phyloP scores from a whole-genome alignment of 2,113 vertebrate species.

The Grus americana region DNA sequence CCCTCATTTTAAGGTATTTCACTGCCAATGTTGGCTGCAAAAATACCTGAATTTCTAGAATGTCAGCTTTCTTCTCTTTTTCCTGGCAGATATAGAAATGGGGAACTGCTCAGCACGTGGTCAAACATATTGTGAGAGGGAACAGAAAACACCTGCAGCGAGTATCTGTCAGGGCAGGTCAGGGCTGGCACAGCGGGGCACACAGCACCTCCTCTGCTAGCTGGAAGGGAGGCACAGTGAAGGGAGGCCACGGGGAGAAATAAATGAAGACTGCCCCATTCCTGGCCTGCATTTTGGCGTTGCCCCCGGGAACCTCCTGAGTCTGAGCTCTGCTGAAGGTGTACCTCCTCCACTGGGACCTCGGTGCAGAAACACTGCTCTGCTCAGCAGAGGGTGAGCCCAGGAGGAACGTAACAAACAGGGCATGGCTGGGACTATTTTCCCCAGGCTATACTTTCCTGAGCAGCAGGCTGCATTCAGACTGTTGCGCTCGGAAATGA shows the following conservation, averaged over 20 bases:
- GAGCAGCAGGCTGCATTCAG: neutral
- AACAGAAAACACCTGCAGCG: neutral
- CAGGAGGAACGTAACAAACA: neutral
- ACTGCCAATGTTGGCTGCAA: neutral
- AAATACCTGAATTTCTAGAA: neutral
- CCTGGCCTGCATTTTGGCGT: rapidly evolving
- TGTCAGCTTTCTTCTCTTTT: neutral
- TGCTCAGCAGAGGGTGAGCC: no score
- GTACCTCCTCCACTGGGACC: neutral
- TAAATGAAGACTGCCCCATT: neutral
- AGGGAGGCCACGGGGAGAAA: neutral
- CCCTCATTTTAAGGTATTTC: neutral
- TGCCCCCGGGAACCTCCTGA: rapidly evolving
- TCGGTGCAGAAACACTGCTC: neutral
- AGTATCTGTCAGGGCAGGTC: neutral
- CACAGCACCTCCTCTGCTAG: neutral
- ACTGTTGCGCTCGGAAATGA: rapidly evolving
- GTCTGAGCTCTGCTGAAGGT: neutral
- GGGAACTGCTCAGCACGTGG: neutral
- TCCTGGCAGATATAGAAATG: neutral
- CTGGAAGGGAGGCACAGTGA: neutral
- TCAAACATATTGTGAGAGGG: neutral
- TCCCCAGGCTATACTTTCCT: neutral
- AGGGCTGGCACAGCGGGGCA: neutral
- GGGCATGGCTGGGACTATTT: neutral